Conservation (phyloP, 2,113 vertebrate species). For the Hippocampus mohnikei region DNA sequence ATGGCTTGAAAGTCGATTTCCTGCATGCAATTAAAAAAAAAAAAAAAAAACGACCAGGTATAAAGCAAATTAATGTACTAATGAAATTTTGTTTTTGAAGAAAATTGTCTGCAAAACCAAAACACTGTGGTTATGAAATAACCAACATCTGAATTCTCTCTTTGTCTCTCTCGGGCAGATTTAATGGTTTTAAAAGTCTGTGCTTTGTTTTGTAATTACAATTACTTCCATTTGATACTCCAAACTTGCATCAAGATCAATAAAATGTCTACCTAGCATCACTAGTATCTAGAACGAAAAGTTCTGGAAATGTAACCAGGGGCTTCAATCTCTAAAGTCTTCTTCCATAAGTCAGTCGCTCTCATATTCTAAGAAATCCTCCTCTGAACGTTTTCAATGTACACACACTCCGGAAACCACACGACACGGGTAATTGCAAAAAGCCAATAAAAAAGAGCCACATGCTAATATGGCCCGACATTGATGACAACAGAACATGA, state of each 20-base stretch:
- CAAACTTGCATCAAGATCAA: background rate
- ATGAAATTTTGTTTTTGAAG: too few relatives aligned
- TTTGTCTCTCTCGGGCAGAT: too few relatives aligned
- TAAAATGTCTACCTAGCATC: background rate
- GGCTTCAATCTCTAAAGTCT: slow-evolving; percentile 1
- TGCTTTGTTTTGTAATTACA: background rate
- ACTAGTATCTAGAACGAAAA: background rate
- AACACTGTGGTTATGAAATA: too few relatives aligned
- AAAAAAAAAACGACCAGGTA: too few relatives aligned
- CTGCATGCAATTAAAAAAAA: background rate
- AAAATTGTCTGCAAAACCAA: too few relatives aligned
- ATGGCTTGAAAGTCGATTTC: background rate
- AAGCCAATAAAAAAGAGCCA: slow-evolving; percentile 50
- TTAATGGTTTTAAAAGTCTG: background rate
- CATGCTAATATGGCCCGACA: slow-evolving; percentile 41
- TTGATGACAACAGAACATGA: slow-evolving; percentile 39
- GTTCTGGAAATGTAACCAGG: background rate
- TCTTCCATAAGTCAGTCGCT: slow-evolving; percentile 42
- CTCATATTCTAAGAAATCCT: slow-evolving; percentile 36
- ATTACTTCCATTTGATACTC: background rate
- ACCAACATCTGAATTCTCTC: too few relatives aligned
- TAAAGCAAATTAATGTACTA: too few relatives aligned
- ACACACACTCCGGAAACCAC: slow-evolving; percentile 54
- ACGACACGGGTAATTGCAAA: slow-evolving; percentile 45
- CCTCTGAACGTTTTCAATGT: slow-evolving; percentile 52